Evolutionary conservation across 2,888 invertebrate species (phyloP), one percentile per base, ranked within the genome.

Genomic region (Eulithis prunata): DNA sequence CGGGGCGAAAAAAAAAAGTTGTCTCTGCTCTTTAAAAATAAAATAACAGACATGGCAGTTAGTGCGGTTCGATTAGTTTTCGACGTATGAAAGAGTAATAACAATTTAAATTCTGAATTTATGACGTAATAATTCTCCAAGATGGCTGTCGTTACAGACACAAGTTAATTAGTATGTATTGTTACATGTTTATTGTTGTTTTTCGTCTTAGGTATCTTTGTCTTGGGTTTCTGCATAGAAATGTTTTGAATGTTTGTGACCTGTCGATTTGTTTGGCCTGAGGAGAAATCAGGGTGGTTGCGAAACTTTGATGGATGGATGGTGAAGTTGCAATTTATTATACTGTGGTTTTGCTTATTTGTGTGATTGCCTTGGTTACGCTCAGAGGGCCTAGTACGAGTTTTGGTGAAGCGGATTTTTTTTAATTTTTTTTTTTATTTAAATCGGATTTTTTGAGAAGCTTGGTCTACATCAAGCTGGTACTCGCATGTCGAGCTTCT

Each of bases 71-170:
- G 81, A 85, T 87, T 85, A 82, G 84, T 78, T 80, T 86, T 82
- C 81, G 89, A 91, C 89, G 77, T 88, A 79, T 89, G 87, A 90
- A 89, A 88, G 87, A 86, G 89, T 83, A 84, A 88, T 91, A 86
- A 88, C 82, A 84, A 88, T 91, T 88, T 78, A 73, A 77, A 83
- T 79, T 79, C 83, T 81, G 14, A 89, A 87, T 86, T 89, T 90
- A 91, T 75, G 75, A 75, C 80, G 82, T 79, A 82, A 84, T 90
- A 87, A 82, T 83, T 83, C 76, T 75, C 72, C 76, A 84, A 88
- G 75, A 89, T 88, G 87, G 85, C 83, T 79, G 82, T 77, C 69
- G 74, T 76, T 75, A 76, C 78, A 79, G 77, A 73, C 78, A 74
- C 75, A 76, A 78, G 84, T 84, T 88, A 90, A 90, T 90, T 90